Evolutionary conservation across 2,113 vertebrate species (phyloP).

Genomic region (Tetraodon nigroviridis): DNA sequence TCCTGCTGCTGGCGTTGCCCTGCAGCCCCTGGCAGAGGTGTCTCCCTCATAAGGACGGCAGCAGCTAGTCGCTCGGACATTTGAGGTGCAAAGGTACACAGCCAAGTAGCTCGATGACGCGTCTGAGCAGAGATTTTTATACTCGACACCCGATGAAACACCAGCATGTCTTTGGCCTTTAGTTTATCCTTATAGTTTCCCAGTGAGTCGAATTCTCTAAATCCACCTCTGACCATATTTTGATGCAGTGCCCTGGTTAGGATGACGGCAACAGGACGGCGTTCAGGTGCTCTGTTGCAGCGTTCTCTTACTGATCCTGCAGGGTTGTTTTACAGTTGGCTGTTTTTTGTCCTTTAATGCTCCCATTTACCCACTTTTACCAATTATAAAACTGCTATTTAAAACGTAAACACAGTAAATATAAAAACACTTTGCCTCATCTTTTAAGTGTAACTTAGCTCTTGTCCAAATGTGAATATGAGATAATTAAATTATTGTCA

Average conservation of each 20-base stretch:
- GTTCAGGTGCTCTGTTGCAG: too few species aligned
- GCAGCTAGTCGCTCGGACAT: slow-evolving; percentile 52
- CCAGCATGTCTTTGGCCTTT: not conserved
- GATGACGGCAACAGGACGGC: too few species aligned
- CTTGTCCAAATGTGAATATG: too few species aligned
- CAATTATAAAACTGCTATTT: too few species aligned
- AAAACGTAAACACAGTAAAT: too few species aligned
- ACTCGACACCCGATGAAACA: not conserved
- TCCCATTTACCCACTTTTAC: too few species aligned
- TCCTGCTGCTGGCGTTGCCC: slow-evolving; percentile 77
- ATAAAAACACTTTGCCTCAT: too few species aligned
- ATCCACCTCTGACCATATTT: not conserved
- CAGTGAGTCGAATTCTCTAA: not conserved
- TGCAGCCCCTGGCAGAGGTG: slow-evolving; percentile 73
- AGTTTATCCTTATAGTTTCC: not conserved
- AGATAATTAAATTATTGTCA: too few species aligned
- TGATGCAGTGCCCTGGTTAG: too few species aligned
- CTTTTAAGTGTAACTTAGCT: too few species aligned
- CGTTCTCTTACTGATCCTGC: slow-evolving; percentile 36
- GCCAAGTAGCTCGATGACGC: not conserved
- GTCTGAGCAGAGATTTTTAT: slow-evolving; percentile 11
- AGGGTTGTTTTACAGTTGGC: slow-evolving; percentile 8
- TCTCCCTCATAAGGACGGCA: slow-evolving; percentile 54
- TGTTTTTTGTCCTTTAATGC: too few species aligned
- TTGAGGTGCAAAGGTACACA: not conserved